Evolutionary conservation across 2,797 vertebrate species (phyloP).

Genomic region (Coranthus polyacanthus): DNA sequence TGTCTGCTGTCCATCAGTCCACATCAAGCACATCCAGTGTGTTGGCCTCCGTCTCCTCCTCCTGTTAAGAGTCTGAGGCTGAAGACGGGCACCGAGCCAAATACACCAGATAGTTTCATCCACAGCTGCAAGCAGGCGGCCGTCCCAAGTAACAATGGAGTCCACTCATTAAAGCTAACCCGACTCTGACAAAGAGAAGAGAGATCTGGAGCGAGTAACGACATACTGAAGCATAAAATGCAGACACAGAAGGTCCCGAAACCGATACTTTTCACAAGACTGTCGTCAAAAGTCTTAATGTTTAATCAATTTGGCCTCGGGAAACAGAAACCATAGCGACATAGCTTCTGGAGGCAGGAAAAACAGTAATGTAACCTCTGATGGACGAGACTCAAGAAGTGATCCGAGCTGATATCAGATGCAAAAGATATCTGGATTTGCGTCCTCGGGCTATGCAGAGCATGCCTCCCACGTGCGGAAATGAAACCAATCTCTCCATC

Average conservation of each 20-base stretch:
- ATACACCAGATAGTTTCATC: constrained; percentile 81
- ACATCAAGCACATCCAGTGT: constrained; percentile 73
- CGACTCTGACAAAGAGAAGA: constrained; percentile 55
- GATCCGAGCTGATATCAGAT: constrained; percentile 68
- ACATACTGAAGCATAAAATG: constrained; percentile 7
- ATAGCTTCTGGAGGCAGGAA: constrained; percentile 20
- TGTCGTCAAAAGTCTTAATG: constrained; percentile 25
- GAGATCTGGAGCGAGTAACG: constrained; percentile 7
- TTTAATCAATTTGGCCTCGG: constrained; percentile 17
- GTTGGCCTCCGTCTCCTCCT: constrained; percentile 49
- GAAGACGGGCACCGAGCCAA: constrained; percentile 73
- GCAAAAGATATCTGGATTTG: constrained; percentile 59
- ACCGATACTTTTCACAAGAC: constrained; percentile 30
- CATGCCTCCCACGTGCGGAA: constrained; percentile 67
- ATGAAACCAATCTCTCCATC: constrained; percentile 54
- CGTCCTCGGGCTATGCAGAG: constrained; percentile 55
- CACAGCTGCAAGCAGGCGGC: constrained; percentile 85
- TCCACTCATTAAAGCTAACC: constrained; percentile 79
- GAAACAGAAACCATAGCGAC: constrained; percentile 4
- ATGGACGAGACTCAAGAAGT: constrained; percentile 54
- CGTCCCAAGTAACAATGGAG: constrained; percentile 78
- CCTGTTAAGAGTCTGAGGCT: constrained; percentile 64
- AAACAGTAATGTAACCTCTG: constrained; percentile 33
- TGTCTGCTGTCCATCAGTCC: constrained; percentile 76
- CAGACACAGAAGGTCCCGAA: constrained; percentile 26